A percentile compares a stretch with the other conserved stretches of the same genome.
Evolutionary conservation across 2,888 invertebrate species (phyloP).

Genomic region (Dascillus cervinus): DNA sequence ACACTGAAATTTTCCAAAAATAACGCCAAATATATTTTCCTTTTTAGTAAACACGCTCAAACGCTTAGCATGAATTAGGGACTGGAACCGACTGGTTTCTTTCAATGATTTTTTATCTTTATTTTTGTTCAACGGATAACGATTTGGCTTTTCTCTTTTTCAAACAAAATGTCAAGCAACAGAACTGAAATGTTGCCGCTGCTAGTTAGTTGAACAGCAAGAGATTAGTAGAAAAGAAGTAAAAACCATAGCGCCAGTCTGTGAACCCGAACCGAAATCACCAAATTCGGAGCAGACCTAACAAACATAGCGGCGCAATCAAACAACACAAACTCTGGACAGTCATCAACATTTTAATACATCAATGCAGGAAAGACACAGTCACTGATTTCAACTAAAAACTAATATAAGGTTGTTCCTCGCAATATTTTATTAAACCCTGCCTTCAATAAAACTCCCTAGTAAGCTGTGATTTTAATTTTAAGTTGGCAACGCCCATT

Average conservation of each 20-base stretch:
- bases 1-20: constrained; percentile 57
- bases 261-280: constrained; percentile 43
- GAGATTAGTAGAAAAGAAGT: constrained; percentile 6
- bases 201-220: constrained; percentile 13
- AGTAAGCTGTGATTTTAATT: too few species aligned
- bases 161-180: constrained; percentile 12
- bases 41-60: constrained; percentile 27
- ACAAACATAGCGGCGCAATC: too few species aligned
- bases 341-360: too few species aligned
- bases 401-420: too few species aligned
- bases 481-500: too few species aligned
- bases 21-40: constrained; percentile 15
- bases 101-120: constrained; percentile 6
- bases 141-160: too few species aligned
- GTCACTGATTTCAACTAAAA: too few species aligned
- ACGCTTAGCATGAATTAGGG: constrained; percentile 32
- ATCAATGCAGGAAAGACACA: too few species aligned
- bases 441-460: too few species aligned
- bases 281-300: too few species aligned
- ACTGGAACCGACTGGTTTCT: constrained; percentile 36
- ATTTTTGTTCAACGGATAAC: constrained; percentile 1
- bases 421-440: too few species aligned
- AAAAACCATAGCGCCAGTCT: constrained; percentile 36
- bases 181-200: constrained; percentile 10
- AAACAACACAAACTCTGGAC: too few species aligned